Conservation (phyloP, 2,113 vertebrate genomes). For the Hydrolagus affinis region DNA sequence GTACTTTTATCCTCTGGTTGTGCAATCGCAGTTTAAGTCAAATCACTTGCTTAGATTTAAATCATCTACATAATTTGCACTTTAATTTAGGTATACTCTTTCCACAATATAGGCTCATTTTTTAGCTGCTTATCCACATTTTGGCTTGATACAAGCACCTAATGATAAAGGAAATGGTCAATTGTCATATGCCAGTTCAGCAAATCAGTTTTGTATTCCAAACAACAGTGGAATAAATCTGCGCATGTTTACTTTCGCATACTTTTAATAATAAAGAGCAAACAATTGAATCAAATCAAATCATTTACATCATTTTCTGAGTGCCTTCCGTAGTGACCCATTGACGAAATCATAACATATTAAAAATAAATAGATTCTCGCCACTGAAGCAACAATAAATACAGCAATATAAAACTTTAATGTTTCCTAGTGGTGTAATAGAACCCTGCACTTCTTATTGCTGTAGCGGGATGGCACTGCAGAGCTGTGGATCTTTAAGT, state of each 20-base stretch:
- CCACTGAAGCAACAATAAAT: conserved; percentile 1
- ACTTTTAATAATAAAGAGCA: neutral
- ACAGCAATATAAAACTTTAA: conserved; percentile 7
- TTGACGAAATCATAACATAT: neutral
- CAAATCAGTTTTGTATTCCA: neutral
- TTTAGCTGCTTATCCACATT: neutral
- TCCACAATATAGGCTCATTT: neutral
- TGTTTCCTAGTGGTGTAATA: neutral
- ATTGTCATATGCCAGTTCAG: neutral
- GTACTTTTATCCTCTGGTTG: no score
- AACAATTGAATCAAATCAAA: neutral
- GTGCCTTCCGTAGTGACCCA: neutral
- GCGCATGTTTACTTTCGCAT: neutral
- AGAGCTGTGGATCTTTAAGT: conserved; percentile 16
- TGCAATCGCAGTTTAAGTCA: no score
- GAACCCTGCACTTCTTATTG: neutral
- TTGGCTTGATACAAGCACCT: neutral
- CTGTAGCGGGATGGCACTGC: conserved; percentile 28
- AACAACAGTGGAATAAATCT: neutral
- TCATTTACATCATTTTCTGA: neutral
- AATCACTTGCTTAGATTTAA: no score
- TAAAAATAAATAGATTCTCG: neutral
- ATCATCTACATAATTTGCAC: neutral
- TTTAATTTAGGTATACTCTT: neutral
- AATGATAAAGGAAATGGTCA: neutral